Evolutionary conservation across 2,888 invertebrate genomes (phyloP).

Genomic region (Prionchulus punctatus): DNA sequence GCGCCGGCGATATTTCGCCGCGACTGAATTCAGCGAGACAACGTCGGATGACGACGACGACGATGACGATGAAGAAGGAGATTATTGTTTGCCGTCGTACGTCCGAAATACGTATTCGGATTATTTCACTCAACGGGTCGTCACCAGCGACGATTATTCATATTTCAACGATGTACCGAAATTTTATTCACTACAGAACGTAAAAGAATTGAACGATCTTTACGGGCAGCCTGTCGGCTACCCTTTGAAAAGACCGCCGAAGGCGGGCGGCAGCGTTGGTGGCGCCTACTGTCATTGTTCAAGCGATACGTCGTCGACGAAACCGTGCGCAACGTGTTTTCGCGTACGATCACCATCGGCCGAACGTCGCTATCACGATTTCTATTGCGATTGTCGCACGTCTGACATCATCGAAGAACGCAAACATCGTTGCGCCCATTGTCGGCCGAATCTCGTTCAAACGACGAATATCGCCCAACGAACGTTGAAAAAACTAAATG

Average conservation of each 20-base stretch:
- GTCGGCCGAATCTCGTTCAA: no score
- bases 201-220: conserved; percentile 5
- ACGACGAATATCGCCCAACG: no score
- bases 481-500: no score
- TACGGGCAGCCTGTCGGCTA: not conserved
- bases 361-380: no score
- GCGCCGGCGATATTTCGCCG: no score
- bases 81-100: not conserved
- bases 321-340: conserved; percentile 13
- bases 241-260: not conserved
- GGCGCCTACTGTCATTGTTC: not conserved
- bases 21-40: no score
- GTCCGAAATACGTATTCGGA: not conserved
- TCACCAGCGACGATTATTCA: not conserved
- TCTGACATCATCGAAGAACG: conserved; percentile 11
- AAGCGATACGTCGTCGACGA: not conserved
- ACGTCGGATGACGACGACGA: no score
- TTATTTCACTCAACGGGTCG: not conserved
- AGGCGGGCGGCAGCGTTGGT: no score
- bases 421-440: no score
- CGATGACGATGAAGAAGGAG: not conserved
- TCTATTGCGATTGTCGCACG: conserved; percentile 13
- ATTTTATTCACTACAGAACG: conserved; percentile 3
- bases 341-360: conserved; percentile 11
- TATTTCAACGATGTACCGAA: not conserved